These are phyloP conservation scores for Lordiphosa collinella DNA, from an alignment of 1,140 invertebrate genomes.

Conservation along the genomic window DNA sequence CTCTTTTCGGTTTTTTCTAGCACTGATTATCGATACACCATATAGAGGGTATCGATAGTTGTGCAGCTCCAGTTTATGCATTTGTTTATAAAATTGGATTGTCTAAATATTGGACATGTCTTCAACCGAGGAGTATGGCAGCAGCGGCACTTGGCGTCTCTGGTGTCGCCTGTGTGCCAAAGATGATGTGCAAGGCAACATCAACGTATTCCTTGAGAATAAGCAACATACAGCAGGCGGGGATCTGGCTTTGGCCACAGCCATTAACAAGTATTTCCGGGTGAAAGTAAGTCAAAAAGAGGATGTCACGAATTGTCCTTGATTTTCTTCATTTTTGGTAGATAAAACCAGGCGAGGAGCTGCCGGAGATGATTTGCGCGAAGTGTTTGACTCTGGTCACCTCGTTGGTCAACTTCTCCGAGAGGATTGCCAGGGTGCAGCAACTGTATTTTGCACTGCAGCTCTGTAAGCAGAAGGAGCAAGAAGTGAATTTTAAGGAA, in stretches of 20 bases:
- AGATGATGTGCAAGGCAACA: slow-evolving; percentile 52
- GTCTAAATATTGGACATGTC: background rate
- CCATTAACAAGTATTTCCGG: slow-evolving; percentile 69
- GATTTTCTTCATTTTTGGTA: background rate
- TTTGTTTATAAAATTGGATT: background rate
- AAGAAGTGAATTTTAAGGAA: slow-evolving; percentile 31
- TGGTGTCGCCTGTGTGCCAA: slow-evolving; percentile 77
- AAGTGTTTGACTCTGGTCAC: slow-evolving; percentile 60
- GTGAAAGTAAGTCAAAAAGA: slow-evolving; percentile 48
- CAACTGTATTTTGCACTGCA: slow-evolving; percentile 52
- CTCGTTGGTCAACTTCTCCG: slow-evolving; percentile 61
- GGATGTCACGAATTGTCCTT: background rate
- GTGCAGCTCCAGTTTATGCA: too few relatives aligned
- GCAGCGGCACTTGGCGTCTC: slow-evolving; percentile 33
- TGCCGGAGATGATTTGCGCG: slow-evolving; percentile 61
- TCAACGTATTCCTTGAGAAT: slow-evolving; percentile 59
- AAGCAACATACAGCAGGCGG: slow-evolving; percentile 24
- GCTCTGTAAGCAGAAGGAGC: slow-evolving; percentile 17
- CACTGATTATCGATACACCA: too few relatives aligned
- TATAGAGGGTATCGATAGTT: too few relatives aligned
- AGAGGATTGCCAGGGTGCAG: slow-evolving; percentile 59
- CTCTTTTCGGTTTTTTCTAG: too few relatives aligned
- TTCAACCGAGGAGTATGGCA: background rate
- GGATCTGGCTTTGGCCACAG: slow-evolving; percentile 47
- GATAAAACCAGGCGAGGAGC: slow-evolving; percentile 53